phyloP scores from a whole-genome alignment of 2,113 vertebrate genomes.

The Otis tarda region DNA sequence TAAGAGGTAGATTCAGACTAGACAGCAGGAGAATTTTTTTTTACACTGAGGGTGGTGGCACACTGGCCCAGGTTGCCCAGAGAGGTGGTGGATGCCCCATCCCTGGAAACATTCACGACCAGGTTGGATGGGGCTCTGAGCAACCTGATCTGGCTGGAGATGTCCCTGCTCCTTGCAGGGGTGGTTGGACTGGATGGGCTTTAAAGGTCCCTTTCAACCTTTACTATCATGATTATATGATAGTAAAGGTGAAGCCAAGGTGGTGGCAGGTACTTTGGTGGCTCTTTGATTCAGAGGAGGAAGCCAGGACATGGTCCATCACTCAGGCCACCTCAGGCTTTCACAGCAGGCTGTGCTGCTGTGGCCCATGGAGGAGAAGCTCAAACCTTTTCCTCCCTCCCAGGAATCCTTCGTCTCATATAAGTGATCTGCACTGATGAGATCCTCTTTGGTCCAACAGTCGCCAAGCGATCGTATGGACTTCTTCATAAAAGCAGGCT shows the following conservation, averaged over 20 bases:
- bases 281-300: background rate
- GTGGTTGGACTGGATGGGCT: no score
- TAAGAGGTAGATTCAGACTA: no score
- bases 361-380: background rate
- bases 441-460: background rate
- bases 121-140: no score
- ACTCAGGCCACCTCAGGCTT: background rate
- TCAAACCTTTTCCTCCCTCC: background rate
- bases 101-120: no score
- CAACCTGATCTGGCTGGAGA: no score
- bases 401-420: background rate
- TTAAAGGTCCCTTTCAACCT: no score
- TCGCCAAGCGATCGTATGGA: background rate
- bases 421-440: rapidly evolving
- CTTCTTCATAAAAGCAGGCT: background rate
- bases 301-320: background rate
- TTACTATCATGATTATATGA: no score
- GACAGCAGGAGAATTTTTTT: no score
- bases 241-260: background rate
- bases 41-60: no score
- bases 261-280: background rate
- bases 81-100: no score
- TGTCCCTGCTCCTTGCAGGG: no score
- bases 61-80: no score
- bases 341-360: background rate